phyloP scores from a whole-genome alignment of 2,113 vertebrate genomes.

The Gasterosteus nipponicus region DNA sequence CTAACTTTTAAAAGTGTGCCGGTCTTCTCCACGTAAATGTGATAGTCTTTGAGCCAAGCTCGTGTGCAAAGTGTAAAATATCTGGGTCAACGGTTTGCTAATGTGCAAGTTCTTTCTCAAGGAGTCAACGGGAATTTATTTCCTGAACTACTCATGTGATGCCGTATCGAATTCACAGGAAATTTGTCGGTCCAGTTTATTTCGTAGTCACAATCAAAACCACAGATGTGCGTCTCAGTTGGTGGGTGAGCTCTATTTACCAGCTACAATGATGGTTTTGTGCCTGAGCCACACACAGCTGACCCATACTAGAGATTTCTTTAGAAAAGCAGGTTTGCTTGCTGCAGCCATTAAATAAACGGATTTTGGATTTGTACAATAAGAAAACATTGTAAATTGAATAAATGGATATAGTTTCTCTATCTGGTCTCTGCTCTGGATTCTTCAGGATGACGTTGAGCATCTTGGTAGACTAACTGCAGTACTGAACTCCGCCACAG shows the following conservation, averaged over 20 bases:
- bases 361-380: conserved; percentile 40
- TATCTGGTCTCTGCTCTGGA: background rate
- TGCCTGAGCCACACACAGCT: background rate
- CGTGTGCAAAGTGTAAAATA: too few species aligned
- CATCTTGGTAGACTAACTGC: background rate
- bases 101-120: conserved; percentile 1
- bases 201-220: background rate
- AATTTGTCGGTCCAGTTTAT: background rate
- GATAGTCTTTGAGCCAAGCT: too few species aligned
- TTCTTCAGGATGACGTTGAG: background rate
- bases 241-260: too few species aligned
- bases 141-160: background rate
- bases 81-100: conserved; percentile 1
- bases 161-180: background rate
- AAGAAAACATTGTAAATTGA: conserved; percentile 47
- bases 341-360: conserved; percentile 13
- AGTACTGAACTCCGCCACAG: conserved; percentile 64
- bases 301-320: conserved; percentile 1
- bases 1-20: background rate
- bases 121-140: background rate
- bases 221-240: background rate
- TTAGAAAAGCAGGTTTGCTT: conserved; percentile 35
- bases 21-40: background rate
- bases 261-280: background rate
- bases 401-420: conserved; percentile 61